These are phyloP conservation scores for Callipepla squamata DNA, from an alignment of 2,113 vertebrate genomes.

Conservation along the genomic window DNA sequence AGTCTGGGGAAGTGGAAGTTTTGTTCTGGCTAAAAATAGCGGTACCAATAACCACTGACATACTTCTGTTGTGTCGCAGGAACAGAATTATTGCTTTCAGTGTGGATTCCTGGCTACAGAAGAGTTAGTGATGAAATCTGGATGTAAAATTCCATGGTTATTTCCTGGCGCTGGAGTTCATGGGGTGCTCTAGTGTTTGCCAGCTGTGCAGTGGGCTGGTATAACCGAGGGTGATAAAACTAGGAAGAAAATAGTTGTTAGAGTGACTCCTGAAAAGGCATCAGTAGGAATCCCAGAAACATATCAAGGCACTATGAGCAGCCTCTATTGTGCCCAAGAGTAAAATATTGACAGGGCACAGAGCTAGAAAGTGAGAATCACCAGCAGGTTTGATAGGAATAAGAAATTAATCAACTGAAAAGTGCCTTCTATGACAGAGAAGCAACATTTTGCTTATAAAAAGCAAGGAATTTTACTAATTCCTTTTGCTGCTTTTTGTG, in stretches of 20 bases:
- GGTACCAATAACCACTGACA: constrained; percentile 32
- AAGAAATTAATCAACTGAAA: constrained; percentile 1
- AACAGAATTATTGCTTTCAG: constrained; percentile 8
- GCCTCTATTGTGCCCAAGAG: constrained; percentile 4
- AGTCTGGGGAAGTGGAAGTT: constrained; percentile 48
- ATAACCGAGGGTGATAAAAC: background rate
- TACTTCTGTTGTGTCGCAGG: background rate
- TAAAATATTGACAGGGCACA: constrained; percentile 14
- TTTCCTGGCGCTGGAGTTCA: background rate
- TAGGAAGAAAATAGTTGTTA: background rate
- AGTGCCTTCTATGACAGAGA: background rate
- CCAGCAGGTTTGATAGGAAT: background rate
- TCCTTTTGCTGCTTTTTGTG: background rate
- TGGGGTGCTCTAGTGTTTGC: background rate
- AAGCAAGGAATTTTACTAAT: background rate
- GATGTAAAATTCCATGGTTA: background rate
- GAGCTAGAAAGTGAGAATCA: constrained; percentile 37
- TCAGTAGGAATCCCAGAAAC: background rate
- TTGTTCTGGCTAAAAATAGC: constrained; percentile 63
- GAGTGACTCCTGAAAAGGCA: background rate
- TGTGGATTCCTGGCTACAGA: constrained; percentile 38
- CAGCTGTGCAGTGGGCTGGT: background rate
- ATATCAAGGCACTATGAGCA: background rate
- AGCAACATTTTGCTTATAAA: background rate
- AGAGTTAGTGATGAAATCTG: background rate